Base-by-base conservation (phyloP, 64 coral and sea anemone species). In the Catalaphyllia jardinei region DNA sequence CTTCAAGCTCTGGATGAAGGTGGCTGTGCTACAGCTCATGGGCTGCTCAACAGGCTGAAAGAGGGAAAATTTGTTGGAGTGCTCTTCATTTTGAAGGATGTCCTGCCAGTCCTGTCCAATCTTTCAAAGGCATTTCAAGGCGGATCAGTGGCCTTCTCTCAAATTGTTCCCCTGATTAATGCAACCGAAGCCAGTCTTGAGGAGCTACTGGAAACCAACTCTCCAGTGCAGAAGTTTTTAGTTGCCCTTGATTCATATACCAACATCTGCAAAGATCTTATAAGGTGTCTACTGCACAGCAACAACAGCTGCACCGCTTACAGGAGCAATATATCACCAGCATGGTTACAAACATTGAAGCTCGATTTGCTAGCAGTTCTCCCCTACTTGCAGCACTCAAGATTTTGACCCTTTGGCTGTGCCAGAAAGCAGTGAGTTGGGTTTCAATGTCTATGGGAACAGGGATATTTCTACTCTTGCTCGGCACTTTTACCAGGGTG, bases 121-220 rank as follows among this genome's bases (percentile, higher is more conserved):
- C 73, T 87, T 7, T 92, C 91, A 28, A 80, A 92, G 76, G 91
- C 76, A 73, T 88, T 92, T 88, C 91, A 87, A 92, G 76, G 16
- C 15, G 85, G 91, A 29, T 87, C 90, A 69, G 75, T 92, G 10
- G 33, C 62, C 18, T 93, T 93, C 65, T 88, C 85, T 25, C 85
- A 93, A 88, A 52, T 93, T 13, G 86, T 93, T 93, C 91, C 67
- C 15, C 76, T 93, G 31, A 73, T 87, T 13, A 75, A 19, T 52
- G 20, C 91, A 93, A 93, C 91, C 77, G 67, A 88, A 74, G 85
- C 91, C 65, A 93, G 85, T 93, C 84, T 93, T 82, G 25, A 80
- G 15, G 77, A 81, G 31, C 86, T 88, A 62, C 20, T 93, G 57
- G 85, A 93, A 93, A 93, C 91, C 13, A 74, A 88, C 51, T 73